Base-by-base conservation (phyloP, 2,888 invertebrate genomes). In the Lasioglossum zephyrum region DNA sequence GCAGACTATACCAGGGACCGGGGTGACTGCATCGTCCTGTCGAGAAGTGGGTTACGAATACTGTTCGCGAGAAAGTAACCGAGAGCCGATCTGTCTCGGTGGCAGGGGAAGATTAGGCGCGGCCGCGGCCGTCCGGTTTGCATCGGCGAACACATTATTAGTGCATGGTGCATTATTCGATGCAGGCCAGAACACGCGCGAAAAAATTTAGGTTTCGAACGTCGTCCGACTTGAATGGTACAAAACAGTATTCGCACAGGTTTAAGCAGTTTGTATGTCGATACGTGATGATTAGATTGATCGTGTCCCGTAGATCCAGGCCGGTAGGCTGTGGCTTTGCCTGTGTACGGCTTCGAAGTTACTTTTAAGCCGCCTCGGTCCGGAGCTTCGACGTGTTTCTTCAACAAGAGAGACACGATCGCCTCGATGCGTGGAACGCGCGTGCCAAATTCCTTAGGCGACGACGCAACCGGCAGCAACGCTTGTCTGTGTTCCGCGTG, bases 11-110 rank as follows among this genome's bases (percentile, higher is more conserved):
- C 66, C 18, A 1, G 22, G 73, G 26, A 60, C 31, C 66, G 77
- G 82, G 78, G 75, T 72, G 77, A 88, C 73, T 89, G 82, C 87
- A 89, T 83, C 85, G 87, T 63, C 73, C 73, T 26, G 70, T 39
- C 36, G 66, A 73, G 85, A 88, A 90, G 90, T 90, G 88, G 90
- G 90, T 90, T 90, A 90, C 84, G 87, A 87, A 90, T 86, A 88
- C 22, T 39, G 70, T 85, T 79, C 31, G 84, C 84, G 91, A 88
- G 90, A 90, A 91, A 90, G 90, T 90, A 89, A 89, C 84, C 84
- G 74, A 81, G 74, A 81, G 74, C 60, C 66, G 84, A 89, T 85
- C 83, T 72, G 78, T 87, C 88, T 79, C 73, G 31, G 39, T 76
- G 88, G 74, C 70, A 81, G 69, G 41, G 66, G 80, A 81, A 82